phyloP scores from a whole-genome alignment of 2,113 vertebrate species.

The Muscicapa adusta region DNA sequence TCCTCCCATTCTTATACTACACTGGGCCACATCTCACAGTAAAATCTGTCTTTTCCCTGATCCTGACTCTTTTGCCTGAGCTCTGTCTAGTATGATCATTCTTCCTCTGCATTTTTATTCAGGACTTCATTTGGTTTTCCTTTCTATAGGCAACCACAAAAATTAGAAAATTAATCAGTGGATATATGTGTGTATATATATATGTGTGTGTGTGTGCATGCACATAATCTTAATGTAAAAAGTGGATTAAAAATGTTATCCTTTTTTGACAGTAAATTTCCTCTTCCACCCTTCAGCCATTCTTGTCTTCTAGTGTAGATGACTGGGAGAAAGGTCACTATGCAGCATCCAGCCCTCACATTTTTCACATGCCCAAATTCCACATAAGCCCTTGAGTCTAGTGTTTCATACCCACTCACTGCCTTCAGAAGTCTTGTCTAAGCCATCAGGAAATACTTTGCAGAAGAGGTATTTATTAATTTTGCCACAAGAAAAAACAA shows the following conservation, averaged over 20 bases:
- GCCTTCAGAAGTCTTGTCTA: background rate
- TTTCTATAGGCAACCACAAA: background rate
- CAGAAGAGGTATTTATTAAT: background rate
- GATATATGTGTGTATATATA: accelerated
- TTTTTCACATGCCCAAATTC: background rate
- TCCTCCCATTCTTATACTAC: background rate
- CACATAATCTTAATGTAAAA: background rate
- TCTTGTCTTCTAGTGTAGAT: background rate
- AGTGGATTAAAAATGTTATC: background rate
- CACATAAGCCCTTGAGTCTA: background rate
- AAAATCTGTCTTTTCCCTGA: background rate
- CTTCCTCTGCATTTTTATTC: background rate
- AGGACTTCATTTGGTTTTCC: background rate
- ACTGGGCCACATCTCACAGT: background rate
- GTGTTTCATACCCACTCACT: background rate
- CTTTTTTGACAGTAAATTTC: background rate
- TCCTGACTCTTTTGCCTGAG: background rate
- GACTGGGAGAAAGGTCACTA: background rate
- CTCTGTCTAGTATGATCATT: background rate
- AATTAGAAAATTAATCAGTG: background rate
- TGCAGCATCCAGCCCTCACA: background rate
- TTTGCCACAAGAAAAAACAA: background rate
- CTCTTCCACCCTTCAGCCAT: background rate
- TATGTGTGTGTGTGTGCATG: background rate
- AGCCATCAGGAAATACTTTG: background rate